phyloP scores from a whole-genome alignment of 2,113 vertebrate species.

The Chinchilla lanigera region DNA sequence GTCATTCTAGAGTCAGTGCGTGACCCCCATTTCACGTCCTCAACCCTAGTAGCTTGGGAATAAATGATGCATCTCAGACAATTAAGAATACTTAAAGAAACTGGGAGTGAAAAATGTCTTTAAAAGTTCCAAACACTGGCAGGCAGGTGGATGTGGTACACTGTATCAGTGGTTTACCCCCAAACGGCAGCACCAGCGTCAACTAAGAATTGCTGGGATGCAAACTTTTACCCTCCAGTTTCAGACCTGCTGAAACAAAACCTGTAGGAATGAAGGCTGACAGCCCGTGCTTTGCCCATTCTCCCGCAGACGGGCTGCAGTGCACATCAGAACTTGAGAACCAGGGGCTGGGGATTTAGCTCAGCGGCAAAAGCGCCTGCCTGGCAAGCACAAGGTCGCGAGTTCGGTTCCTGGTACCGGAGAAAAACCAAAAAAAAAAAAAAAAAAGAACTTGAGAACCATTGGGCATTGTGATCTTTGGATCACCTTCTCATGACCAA shows the following conservation, averaged over 20 bases:
- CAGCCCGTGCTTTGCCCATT: neutral
- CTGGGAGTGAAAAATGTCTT: neutral
- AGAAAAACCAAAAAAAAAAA: too few species aligned
- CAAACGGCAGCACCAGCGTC: neutral
- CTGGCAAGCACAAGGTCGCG: too few species aligned
- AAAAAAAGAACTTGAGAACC: neutral
- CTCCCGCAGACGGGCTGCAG: neutral
- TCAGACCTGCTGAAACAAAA: neutral
- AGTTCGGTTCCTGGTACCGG: too few species aligned
- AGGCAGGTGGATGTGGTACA: fast-evolving
- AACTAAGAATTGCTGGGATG: neutral
- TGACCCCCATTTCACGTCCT: constrained; percentile 21
- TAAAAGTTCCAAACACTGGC: neutral
- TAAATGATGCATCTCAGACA: constrained; percentile 3
- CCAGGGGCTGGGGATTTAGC: too few species aligned
- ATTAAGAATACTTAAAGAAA: constrained; percentile 33
- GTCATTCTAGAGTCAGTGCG: constrained; percentile 49
- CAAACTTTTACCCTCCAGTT: neutral
- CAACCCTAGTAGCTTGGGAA: neutral
- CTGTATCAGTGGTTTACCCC: neutral
- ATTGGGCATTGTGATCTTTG: neutral
- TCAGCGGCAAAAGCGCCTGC: too few species aligned
- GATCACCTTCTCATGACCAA: neutral
- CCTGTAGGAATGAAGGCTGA: neutral
- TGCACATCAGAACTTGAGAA: neutral